Conservation (phyloP, 2,113 vertebrate species). For the Sarotherodon lohbergeri region DNA sequence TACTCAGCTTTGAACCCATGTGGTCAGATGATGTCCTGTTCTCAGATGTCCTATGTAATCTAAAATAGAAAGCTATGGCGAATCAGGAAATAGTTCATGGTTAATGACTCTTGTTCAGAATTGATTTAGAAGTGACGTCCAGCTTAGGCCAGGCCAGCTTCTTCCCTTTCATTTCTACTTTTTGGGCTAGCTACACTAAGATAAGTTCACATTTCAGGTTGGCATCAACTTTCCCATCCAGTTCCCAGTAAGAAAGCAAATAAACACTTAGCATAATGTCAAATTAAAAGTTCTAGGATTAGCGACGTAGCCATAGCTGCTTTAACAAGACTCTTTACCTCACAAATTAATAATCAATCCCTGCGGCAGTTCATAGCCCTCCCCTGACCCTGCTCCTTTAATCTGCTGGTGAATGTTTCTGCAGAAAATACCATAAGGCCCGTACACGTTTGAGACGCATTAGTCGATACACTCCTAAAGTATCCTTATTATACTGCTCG, state of each 20-base stretch:
- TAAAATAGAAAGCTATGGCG: neutral
- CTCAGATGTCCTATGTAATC: neutral
- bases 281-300: neutral
- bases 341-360: neutral
- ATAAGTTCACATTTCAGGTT: neutral
- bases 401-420: constrained; percentile 16
- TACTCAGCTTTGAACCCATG: neutral
- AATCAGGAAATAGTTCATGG: neutral
- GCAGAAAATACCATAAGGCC: neutral
- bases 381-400: constrained; percentile 25
- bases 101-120: neutral
- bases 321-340: neutral
- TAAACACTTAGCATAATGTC: neutral
- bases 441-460: constrained; percentile 6
- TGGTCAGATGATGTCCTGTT: neutral
- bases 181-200: neutral
- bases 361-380: neutral
- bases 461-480: constrained; percentile 28
- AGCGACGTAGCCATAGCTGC: neutral
- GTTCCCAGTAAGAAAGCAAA: neutral
- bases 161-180: neutral
- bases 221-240: neutral
- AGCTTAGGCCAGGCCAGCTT: neutral
- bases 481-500: constrained; percentile 37
- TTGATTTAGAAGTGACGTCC: neutral